Evolutionary conservation across 2,113 vertebrate genomes (phyloP).

Genomic region (Microcebus jonahi): DNA sequence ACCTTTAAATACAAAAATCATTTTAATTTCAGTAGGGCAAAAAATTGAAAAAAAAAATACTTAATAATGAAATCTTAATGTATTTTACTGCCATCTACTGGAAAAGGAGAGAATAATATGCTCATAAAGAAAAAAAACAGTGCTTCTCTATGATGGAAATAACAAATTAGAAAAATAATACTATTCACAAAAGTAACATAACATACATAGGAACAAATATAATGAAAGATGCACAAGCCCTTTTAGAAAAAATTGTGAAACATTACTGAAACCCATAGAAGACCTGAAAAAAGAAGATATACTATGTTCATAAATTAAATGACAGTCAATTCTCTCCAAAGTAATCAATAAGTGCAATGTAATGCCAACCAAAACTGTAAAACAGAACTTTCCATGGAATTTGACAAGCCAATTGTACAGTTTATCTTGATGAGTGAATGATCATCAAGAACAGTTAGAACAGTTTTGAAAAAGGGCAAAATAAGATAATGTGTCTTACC

Average conservation of each 20-base stretch:
- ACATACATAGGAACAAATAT: background rate
- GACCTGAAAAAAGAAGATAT: slow-evolving; percentile 15
- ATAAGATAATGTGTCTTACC: background rate
- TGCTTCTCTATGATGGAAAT: background rate
- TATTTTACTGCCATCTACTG: slow-evolving; percentile 84
- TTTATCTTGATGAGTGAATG: background rate
- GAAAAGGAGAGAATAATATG: slow-evolving; percentile 54
- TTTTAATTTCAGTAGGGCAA: background rate
- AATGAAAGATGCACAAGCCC: background rate
- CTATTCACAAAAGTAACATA: slow-evolving; percentile 26
- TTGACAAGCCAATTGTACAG: background rate
- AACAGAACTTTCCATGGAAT: background rate
- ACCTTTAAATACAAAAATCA: background rate
- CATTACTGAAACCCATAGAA: background rate
- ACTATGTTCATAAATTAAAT: slow-evolving; percentile 35
- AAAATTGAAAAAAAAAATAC: background rate
- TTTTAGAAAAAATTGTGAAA: slow-evolving; percentile 29
- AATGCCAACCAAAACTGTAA: background rate
- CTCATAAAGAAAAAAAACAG: background rate
- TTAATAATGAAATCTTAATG: slow-evolving; percentile 53
- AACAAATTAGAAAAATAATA: slow-evolving; percentile 8
- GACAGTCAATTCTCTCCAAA: background rate
- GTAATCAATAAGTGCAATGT: background rate
- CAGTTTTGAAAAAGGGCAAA: background rate
- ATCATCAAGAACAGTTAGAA: background rate